Base-by-base conservation (phyloP, 1,140 invertebrate genomes). In the Aphis gossypii region DNA sequence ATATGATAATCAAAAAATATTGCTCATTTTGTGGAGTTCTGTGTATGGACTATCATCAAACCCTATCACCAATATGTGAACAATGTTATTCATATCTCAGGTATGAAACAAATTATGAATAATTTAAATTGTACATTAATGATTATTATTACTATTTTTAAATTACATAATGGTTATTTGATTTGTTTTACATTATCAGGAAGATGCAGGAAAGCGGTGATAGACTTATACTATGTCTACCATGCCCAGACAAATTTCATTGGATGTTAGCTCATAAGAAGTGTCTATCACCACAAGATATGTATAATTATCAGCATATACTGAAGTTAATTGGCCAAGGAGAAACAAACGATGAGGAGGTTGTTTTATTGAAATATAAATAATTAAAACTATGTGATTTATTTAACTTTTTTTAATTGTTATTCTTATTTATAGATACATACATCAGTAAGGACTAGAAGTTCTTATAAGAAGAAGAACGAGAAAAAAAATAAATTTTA, bases 251-350 rank as follows among this genome's bases (percentile, higher is more conserved):
- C 87, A 93, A 94, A 1, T 94, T 94, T 89, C 93, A 94, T 68
- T 93, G 88, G 48, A 94, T 94, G 76, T 94, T 97, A 95, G 96
- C 97, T 95, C 96, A 97, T 88, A 97, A 98, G 96, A 98, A 98
- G 96, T 97, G 98, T 95, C 98, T 98, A 95, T 98, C 99, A 94
- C 99, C 99, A 56, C 97, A 98, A 94, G 99, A 99, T 95, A 99
- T 99, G 97, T 98, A 98, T 96, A 97, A 99, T 95, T 99, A 99
- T 96, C 97, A 99, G 38, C 97, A 94, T 96, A 96, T 44, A 96
- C 38, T 6, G 46, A 46, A 46, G 38, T 41, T 3, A 1, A 41
- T 41, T 46, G 46, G 96, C 94, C 96, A 96, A 94, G 97, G 97
- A 94, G 97, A 98, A 95, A 96, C 97, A 94, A 97, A 98, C 95